phyloP scores from a whole-genome alignment of 37 sponge, comb jelly and placozoan species.

The Axinella damicornis region DNA sequence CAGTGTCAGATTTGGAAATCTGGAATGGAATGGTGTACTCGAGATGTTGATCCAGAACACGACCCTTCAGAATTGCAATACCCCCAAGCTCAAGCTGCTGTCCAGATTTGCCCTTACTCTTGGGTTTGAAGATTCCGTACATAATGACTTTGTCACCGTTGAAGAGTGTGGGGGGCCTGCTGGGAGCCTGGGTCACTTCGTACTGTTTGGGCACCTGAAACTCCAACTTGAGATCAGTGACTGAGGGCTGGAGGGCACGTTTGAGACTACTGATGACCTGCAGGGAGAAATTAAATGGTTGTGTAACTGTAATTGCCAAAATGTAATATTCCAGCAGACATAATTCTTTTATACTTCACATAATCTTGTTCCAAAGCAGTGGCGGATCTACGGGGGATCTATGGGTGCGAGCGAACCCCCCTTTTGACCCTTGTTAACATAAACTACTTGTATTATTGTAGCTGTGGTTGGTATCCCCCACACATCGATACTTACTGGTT shows the following conservation, averaged over 20 bases:
- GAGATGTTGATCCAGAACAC: constrained; percentile 23
- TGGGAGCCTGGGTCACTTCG: constrained; percentile 33
- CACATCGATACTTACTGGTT: too few species aligned
- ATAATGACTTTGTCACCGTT: constrained; percentile 55
- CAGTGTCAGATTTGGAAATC: not conserved
- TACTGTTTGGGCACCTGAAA: constrained; percentile 20
- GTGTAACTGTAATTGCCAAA: too few species aligned
- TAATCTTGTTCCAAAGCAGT: too few species aligned
- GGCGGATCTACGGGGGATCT: too few species aligned
- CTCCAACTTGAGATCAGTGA: constrained; percentile 13
- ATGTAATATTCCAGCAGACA: not conserved
- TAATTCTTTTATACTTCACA: too few species aligned
- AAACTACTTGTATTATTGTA: too few species aligned
- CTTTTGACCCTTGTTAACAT: too few species aligned
- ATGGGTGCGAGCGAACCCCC: too few species aligned
- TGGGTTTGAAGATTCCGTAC: constrained; percentile 44
- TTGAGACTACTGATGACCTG: constrained; percentile 55
- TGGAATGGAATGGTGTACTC: constrained; percentile 32
- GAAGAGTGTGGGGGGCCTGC: constrained; percentile 53
- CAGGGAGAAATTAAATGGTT: constrained; percentile 9
- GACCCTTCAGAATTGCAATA: constrained; percentile 26
- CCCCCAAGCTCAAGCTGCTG: not conserved
- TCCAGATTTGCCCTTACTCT: not conserved
- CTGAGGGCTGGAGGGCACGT: constrained; percentile 37
- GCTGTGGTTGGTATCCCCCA: too few species aligned